Evolutionary conservation across 2,888 invertebrate genomes (phyloP).

Genomic region (Thymelicus sylvestris): DNA sequence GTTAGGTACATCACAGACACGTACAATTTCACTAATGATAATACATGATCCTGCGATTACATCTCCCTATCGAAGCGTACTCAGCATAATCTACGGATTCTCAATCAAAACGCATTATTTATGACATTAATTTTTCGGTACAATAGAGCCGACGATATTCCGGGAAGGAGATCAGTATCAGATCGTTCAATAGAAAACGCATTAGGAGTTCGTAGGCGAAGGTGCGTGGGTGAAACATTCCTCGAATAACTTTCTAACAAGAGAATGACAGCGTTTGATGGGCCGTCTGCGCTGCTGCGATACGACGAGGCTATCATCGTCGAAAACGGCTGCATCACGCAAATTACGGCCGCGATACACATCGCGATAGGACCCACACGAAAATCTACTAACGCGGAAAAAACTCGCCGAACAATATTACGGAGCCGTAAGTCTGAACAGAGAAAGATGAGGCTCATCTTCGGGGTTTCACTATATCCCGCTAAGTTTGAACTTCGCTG

Average conservation of each 20-base stretch:
- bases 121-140: slow-evolving; percentile 63
- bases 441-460: slow-evolving; percentile 60
- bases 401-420: slow-evolving; percentile 62
- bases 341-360: slow-evolving; percentile 66
- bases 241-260: slow-evolving; percentile 64
- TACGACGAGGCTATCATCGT: slow-evolving; percentile 67
- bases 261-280: slow-evolving; percentile 66
- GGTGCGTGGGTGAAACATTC: slow-evolving; percentile 68
- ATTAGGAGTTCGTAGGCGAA: slow-evolving; percentile 63
- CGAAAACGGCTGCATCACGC: slow-evolving; percentile 75
- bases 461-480: slow-evolving; percentile 39
- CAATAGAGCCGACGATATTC: slow-evolving; percentile 61
- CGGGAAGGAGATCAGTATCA: slow-evolving; percentile 71
- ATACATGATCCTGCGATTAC: not conserved
- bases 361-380: slow-evolving; percentile 57
- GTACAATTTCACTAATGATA: slow-evolving; percentile 8
- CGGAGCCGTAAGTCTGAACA: slow-evolving; percentile 56
- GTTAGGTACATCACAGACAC: not conserved
- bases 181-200: slow-evolving; percentile 69
- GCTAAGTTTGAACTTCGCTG: slow-evolving; percentile 40
- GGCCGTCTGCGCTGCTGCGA: slow-evolving; percentile 44
- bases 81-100: slow-evolving; percentile 12
- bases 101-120: slow-evolving; percentile 49
- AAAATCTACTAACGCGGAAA: slow-evolving; percentile 62
- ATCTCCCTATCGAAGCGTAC: slow-evolving; percentile 3